A percentile compares a stretch with the other conserved stretches of the same genome.
Evolutionary conservation across 2,113 vertebrate species (phyloP).

Genomic region (Pelusios castaneus): DNA sequence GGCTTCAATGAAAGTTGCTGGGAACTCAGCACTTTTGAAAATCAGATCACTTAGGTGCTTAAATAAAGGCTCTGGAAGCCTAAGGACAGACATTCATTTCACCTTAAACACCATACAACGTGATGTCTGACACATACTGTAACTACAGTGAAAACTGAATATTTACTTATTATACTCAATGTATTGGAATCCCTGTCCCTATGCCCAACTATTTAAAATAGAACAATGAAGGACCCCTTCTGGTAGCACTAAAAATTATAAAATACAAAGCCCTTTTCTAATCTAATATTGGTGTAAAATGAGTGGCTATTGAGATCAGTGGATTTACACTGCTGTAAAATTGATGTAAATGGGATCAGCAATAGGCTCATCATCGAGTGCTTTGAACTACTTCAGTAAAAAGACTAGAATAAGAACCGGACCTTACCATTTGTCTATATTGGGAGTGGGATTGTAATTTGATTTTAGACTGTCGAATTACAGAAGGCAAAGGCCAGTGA

Average conservation of each 20-base stretch:
- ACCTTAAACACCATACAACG: neutral
- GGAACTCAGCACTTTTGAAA: neutral
- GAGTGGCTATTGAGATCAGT: neutral
- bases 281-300: neutral
- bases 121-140: neutral
- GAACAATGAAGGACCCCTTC: conserved; percentile 34
- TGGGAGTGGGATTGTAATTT: no score
- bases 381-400: conserved; percentile 62
- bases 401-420: conserved; percentile 16
- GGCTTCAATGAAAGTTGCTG: neutral
- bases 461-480: no score
- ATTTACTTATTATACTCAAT: neutral
- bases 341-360: neutral
- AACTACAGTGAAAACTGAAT: neutral
- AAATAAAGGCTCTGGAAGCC: neutral
- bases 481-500: no score
- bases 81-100: neutral
- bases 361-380: neutral
- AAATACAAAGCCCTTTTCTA: conserved; percentile 3
- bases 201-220: conserved; percentile 32
- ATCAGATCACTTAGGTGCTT: neutral
- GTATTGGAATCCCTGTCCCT: conserved; percentile 8
- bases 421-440: neutral
- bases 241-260: conserved; percentile 30
- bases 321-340: conserved; percentile 23